Evolutionary conservation across 2,888 invertebrate species (phyloP).

Genomic region (Esperia sulphurella): DNA sequence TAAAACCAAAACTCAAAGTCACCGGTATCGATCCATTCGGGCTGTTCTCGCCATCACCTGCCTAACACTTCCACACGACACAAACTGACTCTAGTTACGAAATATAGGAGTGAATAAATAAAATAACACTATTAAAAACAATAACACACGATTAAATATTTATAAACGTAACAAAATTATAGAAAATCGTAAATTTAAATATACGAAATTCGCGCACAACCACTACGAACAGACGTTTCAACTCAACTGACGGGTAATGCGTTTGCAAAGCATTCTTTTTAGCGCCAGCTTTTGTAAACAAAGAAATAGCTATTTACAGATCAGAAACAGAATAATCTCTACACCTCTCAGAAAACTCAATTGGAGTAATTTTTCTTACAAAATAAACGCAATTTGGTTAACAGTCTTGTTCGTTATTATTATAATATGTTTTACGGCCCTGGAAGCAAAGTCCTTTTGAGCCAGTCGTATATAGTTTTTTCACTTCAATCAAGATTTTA

Average conservation of each 20-base stretch:
- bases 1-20: constrained; percentile 54
- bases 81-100: constrained; percentile 20
- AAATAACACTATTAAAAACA: constrained; percentile 36
- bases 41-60: constrained; percentile 67
- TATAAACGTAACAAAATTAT: constrained; percentile 58
- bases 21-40: constrained; percentile 75
- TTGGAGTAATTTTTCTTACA: too few relatives aligned
- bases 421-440: too few relatives aligned
- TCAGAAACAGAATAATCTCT: too few relatives aligned
- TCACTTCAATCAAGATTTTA: too few relatives aligned
- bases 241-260: constrained; percentile 48
- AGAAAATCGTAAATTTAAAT: constrained; percentile 63
- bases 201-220: constrained; percentile 39
- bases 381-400: background rate
- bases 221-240: constrained; percentile 51
- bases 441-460: too few relatives aligned
- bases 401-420: background rate
- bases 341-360: too few relatives aligned
- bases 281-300: background rate
- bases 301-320: too few relatives aligned
- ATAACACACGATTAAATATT: constrained; percentile 52
- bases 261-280: background rate
- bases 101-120: constrained; percentile 28
- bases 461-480: too few relatives aligned
- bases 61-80: constrained; percentile 32